Percentiles rank a stretch among this genome's conserved stretches.
Evolutionary conservation across 2,113 vertebrate genomes (phyloP).

Genomic region (Proterorhinus semilunaris): DNA sequence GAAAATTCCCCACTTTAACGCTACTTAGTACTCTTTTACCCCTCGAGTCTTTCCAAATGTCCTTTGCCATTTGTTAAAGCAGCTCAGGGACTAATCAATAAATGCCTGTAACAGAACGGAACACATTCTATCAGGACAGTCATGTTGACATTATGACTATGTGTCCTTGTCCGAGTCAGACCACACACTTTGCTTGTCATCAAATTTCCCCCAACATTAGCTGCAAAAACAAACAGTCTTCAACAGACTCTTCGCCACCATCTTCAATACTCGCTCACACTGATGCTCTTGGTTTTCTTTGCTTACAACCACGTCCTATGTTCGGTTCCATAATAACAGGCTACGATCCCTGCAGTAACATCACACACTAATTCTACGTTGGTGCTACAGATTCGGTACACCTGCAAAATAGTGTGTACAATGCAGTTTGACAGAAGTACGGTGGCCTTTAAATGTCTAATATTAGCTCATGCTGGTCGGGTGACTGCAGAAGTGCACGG

Average conservation of each 20-base stretch:
- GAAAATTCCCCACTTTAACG: not conserved
- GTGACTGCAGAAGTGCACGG: constrained; percentile 44
- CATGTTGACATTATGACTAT: constrained; percentile 14
- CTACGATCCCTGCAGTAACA: not conserved
- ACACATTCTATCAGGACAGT: constrained; percentile 6
- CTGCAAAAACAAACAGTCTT: constrained; percentile 35
- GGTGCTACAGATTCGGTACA: not conserved
- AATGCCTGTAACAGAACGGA: not conserved
- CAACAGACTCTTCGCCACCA: constrained; percentile 24
- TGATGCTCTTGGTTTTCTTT: not conserved
- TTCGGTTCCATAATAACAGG: constrained; percentile 32
- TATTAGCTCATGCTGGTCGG: constrained; percentile 57
- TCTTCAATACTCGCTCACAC: too few relatives aligned
- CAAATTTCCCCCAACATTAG: constrained; percentile 50
- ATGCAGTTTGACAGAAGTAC: constrained; percentile 12
- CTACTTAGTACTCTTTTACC: not conserved
- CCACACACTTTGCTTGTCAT: constrained; percentile 13
- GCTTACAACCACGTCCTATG: constrained; percentile 14
- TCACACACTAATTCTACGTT: too few relatives aligned
- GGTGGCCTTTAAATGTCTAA: constrained; percentile 51
- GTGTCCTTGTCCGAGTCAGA: constrained; percentile 9
- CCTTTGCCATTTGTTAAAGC: not conserved
- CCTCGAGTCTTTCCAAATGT: not conserved
- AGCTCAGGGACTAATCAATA: not conserved
- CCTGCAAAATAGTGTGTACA: constrained; percentile 6